Conservation (phyloP, 2,797 vertebrate species). For the Sebastes matsubarae region DNA sequence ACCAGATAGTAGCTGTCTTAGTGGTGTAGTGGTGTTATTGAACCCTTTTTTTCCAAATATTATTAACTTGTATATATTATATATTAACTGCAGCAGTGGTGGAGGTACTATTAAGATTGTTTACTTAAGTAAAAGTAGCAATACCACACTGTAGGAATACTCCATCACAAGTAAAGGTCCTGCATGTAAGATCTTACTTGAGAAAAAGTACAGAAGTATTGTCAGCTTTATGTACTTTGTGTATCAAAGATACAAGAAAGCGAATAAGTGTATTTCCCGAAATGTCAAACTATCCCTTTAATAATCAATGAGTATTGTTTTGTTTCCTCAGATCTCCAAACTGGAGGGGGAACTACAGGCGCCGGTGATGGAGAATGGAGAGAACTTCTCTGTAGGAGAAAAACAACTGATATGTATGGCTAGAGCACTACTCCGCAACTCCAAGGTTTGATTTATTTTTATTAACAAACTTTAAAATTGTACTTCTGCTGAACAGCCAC, state of each 20-base stretch:
- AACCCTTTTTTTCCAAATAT: no score
- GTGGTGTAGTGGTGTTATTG: no score
- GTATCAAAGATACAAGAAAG: neutral
- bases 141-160: no score
- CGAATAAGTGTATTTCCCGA: no score
- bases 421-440: conserved; percentile 85
- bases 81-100: no score
- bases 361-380: conserved; percentile 84
- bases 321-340: conserved; percentile 78
- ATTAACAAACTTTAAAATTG: neutral
- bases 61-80: no score
- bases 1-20: no score
- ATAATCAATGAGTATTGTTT: neutral
- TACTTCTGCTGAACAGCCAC: neutral
- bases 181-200: no score
- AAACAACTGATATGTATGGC: conserved; percentile 88
- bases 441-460: conserved; percentile 71
- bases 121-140: no score
- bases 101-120: no score
- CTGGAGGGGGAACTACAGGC: conserved; percentile 81
- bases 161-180: no score
- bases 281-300: neutral
- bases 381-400: conserved; percentile 90
- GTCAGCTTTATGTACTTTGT: neutral
- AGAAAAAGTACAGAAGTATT: no score